Evolutionary conservation across 2,113 vertebrate species (phyloP).

Genomic region (Pedionomus torquatus): DNA sequence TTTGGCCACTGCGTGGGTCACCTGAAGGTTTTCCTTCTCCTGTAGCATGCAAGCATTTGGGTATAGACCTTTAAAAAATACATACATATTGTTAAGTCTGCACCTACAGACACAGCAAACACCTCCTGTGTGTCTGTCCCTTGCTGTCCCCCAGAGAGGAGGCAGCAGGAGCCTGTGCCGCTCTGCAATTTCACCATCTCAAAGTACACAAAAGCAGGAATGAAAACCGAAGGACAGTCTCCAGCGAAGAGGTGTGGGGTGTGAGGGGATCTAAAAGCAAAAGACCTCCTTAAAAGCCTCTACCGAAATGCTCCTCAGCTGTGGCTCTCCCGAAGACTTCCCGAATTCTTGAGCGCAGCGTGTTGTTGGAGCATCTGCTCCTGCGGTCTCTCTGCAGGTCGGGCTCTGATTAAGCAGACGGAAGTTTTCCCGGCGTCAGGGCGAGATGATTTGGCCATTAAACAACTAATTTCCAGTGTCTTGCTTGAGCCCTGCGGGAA

Average conservation of each 20-base stretch:
- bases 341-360: not conserved
- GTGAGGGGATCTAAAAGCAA: not conserved
- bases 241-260: not conserved
- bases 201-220: not conserved
- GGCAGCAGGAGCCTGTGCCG: not conserved
- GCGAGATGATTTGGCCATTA: not conserved
- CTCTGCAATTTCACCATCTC: rapidly evolving
- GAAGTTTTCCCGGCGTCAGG: not conserved
- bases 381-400: not conserved
- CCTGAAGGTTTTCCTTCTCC: not conserved
- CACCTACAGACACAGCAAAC: not conserved
- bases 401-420: not conserved
- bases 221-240: not conserved
- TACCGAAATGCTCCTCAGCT: not conserved
- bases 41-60: not conserved
- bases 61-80: not conserved
- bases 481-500: not conserved
- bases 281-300: not conserved
- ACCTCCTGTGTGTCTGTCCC: not conserved
- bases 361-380: not conserved
- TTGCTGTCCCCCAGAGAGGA: not conserved
- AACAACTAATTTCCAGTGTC: not conserved
- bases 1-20: not conserved
- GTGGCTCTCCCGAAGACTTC: not conserved
- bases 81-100: not conserved